Evolutionary conservation across 2,888 invertebrate species (phyloP), one percentile per base, ranked within the genome.

Genomic region (Oxycera nigricornis): DNA sequence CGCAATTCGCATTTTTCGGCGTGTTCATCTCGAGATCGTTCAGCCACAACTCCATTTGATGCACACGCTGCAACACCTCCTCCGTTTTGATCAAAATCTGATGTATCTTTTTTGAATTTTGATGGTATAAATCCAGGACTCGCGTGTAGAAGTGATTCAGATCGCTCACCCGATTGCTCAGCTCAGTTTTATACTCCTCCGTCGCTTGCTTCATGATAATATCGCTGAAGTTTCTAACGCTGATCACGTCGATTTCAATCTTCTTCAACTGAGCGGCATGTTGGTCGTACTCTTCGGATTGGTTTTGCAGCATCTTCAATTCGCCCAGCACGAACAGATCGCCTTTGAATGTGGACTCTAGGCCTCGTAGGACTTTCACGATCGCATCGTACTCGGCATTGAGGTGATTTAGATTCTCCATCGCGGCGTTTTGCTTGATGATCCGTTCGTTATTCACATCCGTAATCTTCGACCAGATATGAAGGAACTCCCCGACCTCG

Each of bases 1-100:
- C 84, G 50, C 86, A 86, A 76, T 89, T 87, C 74, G 88, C 85
- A 61, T 88, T 89, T 28, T 84, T 82, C 1, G 92, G 91, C 79
- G 91, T 88, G 77, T 90, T 90, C 52, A 84, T 85, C 80, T 91
- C 90, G 11, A 92, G 82, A 41, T 86, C 86, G 41, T 87, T 86
- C 28, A 94, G 85, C 93, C 93, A 94, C 17, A 85, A 83, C 62
- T 88, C 88, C 3, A 83, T 85, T 59, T 82, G 77, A 75, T 80
- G 79, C 1, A 85, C 78, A 24, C 82, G 78, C 73, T 82, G 79
- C 17, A 83, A 80, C 1, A 85, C 80, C 41, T 81, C 80, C 39
- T 83, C 82, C 0, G 82, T 81, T 78, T 83, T 82, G 0, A 80
- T 77, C 1, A 81, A 80, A 2, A 83, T 78, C 2, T 82, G 80